phyloP scores from a whole-genome alignment of 2,797 vertebrate genomes.

The Chaunax sp. region DNA sequence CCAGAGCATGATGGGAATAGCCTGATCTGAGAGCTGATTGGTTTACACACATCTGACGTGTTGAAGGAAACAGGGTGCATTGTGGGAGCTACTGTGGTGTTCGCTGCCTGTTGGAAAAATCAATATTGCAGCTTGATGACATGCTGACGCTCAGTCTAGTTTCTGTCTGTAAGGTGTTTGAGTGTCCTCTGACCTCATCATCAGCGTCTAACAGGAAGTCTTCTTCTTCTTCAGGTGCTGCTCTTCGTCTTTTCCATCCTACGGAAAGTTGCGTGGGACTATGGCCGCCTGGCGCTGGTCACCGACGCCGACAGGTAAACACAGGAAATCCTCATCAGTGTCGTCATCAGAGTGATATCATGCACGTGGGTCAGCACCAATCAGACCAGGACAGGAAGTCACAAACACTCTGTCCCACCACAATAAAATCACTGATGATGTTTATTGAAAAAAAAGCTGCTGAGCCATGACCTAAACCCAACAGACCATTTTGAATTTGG shows the following conservation, averaged over 20 bases:
- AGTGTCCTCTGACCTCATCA: neutral
- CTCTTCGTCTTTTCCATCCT: slow-evolving; percentile 95
- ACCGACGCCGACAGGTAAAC: slow-evolving; percentile 95
- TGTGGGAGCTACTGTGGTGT: slow-evolving; percentile 23
- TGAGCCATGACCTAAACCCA: no score
- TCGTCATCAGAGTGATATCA: no score
- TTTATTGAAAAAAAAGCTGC: no score
- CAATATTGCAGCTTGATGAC: no score
- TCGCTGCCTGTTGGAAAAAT: no score
- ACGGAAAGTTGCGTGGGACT: slow-evolving; percentile 97
- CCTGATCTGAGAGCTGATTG: no score
- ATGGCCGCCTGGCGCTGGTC: slow-evolving; percentile 94
- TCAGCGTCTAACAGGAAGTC: slow-evolving; percentile 23
- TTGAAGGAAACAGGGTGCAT: slow-evolving; percentile 5
- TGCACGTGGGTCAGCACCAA: neutral
- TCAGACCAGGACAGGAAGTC: neutral
- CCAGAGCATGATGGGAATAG: no score
- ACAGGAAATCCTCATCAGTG: neutral
- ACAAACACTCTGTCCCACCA: neutral
- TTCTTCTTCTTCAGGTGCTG: slow-evolving; percentile 82
- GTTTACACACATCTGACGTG: no score
- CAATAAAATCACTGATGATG: no score
- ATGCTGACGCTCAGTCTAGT: no score
- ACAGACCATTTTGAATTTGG: no score
- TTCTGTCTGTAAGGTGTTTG: no score